A percentile compares a stretch with the other conserved stretches of the same genome.
These are phyloP conservation scores for Seriola rivoliana DNA, from an alignment of 2,113 vertebrate species.

Conservation along the genomic window DNA sequence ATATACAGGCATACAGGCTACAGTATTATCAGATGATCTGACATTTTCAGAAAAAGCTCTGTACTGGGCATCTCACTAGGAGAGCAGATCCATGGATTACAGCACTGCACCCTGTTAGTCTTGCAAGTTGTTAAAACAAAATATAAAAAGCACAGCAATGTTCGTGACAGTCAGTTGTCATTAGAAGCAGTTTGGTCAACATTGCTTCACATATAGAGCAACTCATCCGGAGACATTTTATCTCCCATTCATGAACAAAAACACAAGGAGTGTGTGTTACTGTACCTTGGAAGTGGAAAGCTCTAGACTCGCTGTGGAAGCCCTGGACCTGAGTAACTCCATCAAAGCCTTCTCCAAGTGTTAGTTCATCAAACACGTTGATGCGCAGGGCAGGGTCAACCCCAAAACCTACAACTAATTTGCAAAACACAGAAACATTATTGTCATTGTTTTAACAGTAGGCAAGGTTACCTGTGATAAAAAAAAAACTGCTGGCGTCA, in stretches of 20 bases:
- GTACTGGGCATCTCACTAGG: neutral
- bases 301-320: slow-evolving; percentile 95
- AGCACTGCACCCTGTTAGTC: neutral
- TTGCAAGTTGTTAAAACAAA: slow-evolving; percentile 31
- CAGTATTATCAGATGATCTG: slow-evolving; percentile 25
- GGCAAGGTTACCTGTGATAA: slow-evolving; percentile 19
- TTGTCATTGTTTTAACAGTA: slow-evolving; percentile 16
- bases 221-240: neutral
- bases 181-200: neutral
- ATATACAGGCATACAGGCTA: neutral
- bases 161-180: slow-evolving; percentile 2
- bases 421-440: slow-evolving; percentile 61
- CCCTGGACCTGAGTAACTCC: slow-evolving; percentile 96
- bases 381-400: slow-evolving; percentile 95
- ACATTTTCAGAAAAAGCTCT: slow-evolving; percentile 18
- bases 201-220: neutral
- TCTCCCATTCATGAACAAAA: neutral
- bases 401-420: slow-evolving; percentile 91
- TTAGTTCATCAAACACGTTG: slow-evolving; percentile 91
- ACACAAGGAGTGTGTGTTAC: slow-evolving; percentile 66
- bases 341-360: slow-evolving; percentile 87
- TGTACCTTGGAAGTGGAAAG: slow-evolving; percentile 94
- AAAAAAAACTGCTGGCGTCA: slow-evolving; percentile 1
- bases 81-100: slow-evolving; percentile 5
- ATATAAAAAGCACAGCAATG: slow-evolving; percentile 2